Percentiles rank a stretch among this genome's conserved stretches.
Conservation (phyloP, 2,797 vertebrate species). For the Octomys mimax region DNA sequence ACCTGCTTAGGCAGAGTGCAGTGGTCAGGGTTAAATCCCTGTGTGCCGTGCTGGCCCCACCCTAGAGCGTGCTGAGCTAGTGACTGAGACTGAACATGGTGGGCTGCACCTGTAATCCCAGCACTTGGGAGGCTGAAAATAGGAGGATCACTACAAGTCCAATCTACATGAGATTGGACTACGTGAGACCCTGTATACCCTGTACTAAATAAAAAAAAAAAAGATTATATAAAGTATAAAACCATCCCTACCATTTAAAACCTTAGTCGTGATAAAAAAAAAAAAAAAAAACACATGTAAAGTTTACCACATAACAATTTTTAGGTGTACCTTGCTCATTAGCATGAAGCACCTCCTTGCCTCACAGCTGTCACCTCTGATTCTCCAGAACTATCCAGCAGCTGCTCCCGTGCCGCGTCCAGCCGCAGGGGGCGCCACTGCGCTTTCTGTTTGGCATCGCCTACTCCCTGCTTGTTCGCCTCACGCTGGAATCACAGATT, state of each 20-base stretch:
- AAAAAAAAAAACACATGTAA: neutral
- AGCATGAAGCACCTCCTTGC: neutral
- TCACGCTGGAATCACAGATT: neutral
- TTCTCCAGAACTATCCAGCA: neutral
- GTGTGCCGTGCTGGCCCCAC: too few relatives aligned
- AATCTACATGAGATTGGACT: too few relatives aligned
- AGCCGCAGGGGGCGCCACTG: neutral
- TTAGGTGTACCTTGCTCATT: neutral
- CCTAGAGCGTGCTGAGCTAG: too few relatives aligned
- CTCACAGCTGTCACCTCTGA: neutral
- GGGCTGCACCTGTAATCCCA: too few relatives aligned
- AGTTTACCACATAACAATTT: conserved; percentile 33
- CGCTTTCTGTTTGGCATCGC: neutral
- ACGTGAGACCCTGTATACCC: too few relatives aligned
- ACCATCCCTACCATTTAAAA: conserved; percentile 7
- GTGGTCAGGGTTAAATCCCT: too few relatives aligned
- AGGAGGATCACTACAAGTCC: too few relatives aligned
- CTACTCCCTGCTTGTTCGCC: neutral
- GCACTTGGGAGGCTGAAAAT: too few relatives aligned
- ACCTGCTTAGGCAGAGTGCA: too few relatives aligned
- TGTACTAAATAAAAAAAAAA: too few relatives aligned
- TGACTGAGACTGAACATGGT: too few relatives aligned
- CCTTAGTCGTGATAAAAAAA: neutral
- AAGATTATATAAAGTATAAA: neutral
- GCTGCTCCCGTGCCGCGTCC: neutral